Evolutionary conservation across 2,113 vertebrate genomes (phyloP).

Genomic region (Hippocampus barbouri): DNA sequence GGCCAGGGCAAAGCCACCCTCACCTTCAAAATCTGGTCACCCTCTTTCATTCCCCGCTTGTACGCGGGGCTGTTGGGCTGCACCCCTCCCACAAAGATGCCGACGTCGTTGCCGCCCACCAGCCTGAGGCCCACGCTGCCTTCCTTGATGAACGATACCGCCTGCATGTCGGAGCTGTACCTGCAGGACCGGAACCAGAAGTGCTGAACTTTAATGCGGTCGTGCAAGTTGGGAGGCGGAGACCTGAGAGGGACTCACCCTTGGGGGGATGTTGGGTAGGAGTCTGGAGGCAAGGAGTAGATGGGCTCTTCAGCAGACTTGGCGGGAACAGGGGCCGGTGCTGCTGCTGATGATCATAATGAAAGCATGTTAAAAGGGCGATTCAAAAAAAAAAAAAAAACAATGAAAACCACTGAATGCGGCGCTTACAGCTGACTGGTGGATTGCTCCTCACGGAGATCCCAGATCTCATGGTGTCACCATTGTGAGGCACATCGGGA

Average conservation of each 20-base stretch:
- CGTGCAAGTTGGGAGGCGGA: background rate
- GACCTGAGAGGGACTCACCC: constrained; percentile 51
- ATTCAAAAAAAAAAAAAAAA: background rate
- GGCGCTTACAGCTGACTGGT: constrained; percentile 55
- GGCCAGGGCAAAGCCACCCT: background rate
- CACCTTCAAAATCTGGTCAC: constrained; percentile 95
- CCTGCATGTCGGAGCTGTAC: constrained; percentile 76
- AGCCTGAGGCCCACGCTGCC: constrained; percentile 82
- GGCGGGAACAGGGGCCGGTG: constrained; percentile 38
- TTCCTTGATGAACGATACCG: constrained; percentile 80
- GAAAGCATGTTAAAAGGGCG: background rate
- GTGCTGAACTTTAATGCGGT: background rate
- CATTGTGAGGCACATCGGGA: constrained; percentile 42
- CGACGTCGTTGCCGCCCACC: constrained; percentile 88
- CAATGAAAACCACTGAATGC: background rate
- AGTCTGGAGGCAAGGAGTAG: constrained; percentile 76
- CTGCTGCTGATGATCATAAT: background rate
- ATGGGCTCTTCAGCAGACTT: constrained; percentile 69
- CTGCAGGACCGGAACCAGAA: constrained; percentile 54
- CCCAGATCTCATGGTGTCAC: constrained; percentile 42
- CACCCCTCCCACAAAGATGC: constrained; percentile 89
- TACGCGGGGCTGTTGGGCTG: constrained; percentile 86
- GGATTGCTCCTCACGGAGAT: constrained; percentile 51
- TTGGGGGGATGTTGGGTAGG: constrained; percentile 54
- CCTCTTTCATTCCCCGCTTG: constrained; percentile 80